Percentiles rank a stretch among this genome's conserved stretches.
Conservation (phyloP, 2,888 invertebrate species). For the Dascillus cervinus region DNA sequence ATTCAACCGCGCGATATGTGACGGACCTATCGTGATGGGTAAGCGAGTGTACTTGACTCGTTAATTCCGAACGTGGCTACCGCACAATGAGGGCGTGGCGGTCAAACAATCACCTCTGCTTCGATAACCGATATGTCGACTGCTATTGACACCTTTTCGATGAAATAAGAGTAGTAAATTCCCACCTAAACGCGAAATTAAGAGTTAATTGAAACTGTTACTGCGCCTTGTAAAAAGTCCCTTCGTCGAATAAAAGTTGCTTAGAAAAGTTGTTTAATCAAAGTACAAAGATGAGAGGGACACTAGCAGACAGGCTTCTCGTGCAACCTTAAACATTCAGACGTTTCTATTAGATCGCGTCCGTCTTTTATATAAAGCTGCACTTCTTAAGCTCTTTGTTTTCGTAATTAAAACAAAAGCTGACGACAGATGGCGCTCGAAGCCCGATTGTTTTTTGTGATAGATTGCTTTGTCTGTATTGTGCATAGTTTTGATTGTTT, state of each 20-base stretch:
- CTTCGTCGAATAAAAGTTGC: conserved; percentile 13
- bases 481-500: conserved; percentile 42
- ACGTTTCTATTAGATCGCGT: conserved; percentile 24
- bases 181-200: conserved; percentile 4
- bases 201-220: conserved; percentile 10
- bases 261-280: conserved; percentile 18
- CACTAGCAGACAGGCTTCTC: conserved; percentile 15
- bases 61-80: conserved; percentile 26
- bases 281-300: conserved; percentile 16
- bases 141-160: conserved; percentile 27
- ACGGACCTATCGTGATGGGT: too few species aligned
- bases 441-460: conserved; percentile 40
- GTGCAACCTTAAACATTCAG: conserved; percentile 19
- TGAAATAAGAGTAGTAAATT: conserved; percentile 4
- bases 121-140: conserved; percentile 27
- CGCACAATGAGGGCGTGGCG: conserved; percentile 25
- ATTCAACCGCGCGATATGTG: too few species aligned
- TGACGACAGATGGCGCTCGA: conserved; percentile 37
- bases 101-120: conserved; percentile 31
- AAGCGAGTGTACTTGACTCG: conserved; percentile 29
- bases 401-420: conserved; percentile 42
- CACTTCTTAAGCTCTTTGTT: conserved; percentile 38
- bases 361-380: conserved; percentile 27
- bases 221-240: conserved; percentile 7
- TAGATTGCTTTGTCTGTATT: conserved; percentile 41